Conservation (phyloP, 2,113 vertebrate genomes). For the Centropus unirufus region DNA sequence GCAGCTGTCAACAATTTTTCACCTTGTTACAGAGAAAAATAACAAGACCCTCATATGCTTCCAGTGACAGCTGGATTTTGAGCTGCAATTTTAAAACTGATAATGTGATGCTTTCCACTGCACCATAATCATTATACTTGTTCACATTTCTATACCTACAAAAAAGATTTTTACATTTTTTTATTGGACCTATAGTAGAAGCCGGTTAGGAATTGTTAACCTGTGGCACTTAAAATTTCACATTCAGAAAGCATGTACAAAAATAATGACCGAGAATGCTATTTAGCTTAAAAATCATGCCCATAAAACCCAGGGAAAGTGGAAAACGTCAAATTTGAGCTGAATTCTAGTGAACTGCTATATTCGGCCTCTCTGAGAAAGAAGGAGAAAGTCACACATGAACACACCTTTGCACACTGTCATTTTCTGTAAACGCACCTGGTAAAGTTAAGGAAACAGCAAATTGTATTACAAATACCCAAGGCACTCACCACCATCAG, state of each 20-base stretch:
- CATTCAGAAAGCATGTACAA: not conserved
- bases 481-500: not conserved
- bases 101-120: not conserved
- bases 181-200: not conserved
- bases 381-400: not conserved
- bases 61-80: not conserved
- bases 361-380: not conserved
- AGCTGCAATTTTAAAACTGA: not conserved
- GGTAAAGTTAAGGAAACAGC: not conserved
- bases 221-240: not conserved
- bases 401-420: not conserved
- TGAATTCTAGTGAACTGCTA: not conserved
- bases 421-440: not conserved
- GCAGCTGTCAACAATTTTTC: not conserved
- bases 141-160: not conserved
- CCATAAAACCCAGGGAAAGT: not conserved
- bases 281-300: not conserved
- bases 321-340: not conserved
- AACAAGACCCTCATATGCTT: not conserved
- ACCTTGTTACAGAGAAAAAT: not conserved
- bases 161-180: not conserved
- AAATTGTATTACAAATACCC: not conserved
- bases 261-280: not conserved
- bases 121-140: not conserved
- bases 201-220: not conserved